Conservation (phyloP, 1,140 invertebrate species). For the Ceratina australensis region DNA sequence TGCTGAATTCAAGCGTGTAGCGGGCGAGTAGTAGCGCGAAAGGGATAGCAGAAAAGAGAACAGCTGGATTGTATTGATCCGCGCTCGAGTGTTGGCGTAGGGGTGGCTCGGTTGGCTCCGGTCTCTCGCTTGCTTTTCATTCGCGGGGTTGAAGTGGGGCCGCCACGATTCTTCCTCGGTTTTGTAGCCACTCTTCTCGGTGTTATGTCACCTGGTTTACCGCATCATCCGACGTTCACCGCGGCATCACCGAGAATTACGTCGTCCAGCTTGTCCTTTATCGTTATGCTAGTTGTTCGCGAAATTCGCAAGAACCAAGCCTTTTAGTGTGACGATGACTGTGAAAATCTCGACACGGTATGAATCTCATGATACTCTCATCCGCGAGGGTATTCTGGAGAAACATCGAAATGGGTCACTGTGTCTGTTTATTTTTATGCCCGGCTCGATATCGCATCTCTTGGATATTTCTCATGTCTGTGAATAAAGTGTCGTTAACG, state of each 20-base stretch:
- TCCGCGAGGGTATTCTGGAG: background rate
- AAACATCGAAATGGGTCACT: constrained; percentile 20
- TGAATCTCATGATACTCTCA: constrained; percentile 14
- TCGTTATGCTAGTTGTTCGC: too few relatives aligned
- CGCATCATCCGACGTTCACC: constrained; percentile 31
- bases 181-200: constrained; percentile 36
- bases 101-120: constrained; percentile 64
- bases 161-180: constrained; percentile 38
- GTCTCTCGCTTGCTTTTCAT: constrained; percentile 62
- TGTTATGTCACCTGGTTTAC: constrained; percentile 58
- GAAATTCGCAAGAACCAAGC: too few relatives aligned
- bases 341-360: constrained; percentile 76
- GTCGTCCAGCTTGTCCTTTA: background rate
- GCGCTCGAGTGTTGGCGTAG: constrained; percentile 63
- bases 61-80: constrained; percentile 78
- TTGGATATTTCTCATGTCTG: background rate
- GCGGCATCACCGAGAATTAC: background rate
- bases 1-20: constrained; percentile 50
- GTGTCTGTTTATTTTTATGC: constrained; percentile 25
- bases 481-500: background rate
- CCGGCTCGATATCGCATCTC: too few relatives aligned
- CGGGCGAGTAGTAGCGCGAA: constrained; percentile 52
- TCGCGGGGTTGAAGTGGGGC: constrained; percentile 48
- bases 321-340: constrained; percentile 63
- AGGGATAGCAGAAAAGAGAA: constrained; percentile 74